Evolutionary conservation across 1,140 invertebrate species (phyloP).

Genomic region (Halyomorpha halys): DNA sequence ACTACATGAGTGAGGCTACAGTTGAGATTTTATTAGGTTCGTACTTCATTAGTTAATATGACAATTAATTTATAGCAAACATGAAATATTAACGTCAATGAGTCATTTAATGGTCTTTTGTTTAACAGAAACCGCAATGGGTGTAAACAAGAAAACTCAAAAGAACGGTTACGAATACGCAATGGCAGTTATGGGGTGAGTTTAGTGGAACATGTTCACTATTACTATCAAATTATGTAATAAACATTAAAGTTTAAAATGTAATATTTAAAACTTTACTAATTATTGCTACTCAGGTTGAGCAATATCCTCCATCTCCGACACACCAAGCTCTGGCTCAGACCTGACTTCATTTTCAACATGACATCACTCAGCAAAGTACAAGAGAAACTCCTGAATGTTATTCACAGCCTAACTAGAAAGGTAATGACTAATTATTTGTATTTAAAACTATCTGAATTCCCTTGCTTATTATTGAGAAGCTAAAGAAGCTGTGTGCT

Average conservation of each 20-base stretch:
- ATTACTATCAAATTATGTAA: too few relatives aligned
- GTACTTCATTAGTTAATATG: not conserved
- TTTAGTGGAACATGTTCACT: too few relatives aligned
- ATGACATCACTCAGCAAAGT: slow-evolving; percentile 45
- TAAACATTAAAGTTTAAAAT: too few relatives aligned
- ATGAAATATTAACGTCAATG: too few relatives aligned
- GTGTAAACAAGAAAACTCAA: slow-evolving; percentile 50
- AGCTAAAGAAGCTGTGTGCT: too few relatives aligned
- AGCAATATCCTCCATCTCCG: slow-evolving; percentile 59
- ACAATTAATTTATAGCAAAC: too few relatives aligned
- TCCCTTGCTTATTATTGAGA: too few relatives aligned
- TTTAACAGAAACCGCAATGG: slow-evolving; percentile 56
- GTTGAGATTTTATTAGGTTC: slow-evolving; percentile 76
- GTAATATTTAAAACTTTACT: too few relatives aligned
- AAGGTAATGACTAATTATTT: slow-evolving; percentile 35
- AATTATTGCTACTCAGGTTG: slow-evolving; percentile 41
- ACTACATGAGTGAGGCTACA: slow-evolving; percentile 70
- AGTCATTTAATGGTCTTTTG: too few relatives aligned
- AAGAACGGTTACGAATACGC: slow-evolving; percentile 57
- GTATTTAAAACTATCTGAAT: too few relatives aligned
- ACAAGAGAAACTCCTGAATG: slow-evolving; percentile 47
- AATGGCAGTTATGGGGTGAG: slow-evolving; percentile 56
- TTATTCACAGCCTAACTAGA: slow-evolving; percentile 51
- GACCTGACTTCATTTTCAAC: slow-evolving; percentile 49
- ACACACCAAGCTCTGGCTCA: slow-evolving; percentile 48